phyloP scores from a whole-genome alignment of 2,888 invertebrate species.

The Amiota mariae region DNA sequence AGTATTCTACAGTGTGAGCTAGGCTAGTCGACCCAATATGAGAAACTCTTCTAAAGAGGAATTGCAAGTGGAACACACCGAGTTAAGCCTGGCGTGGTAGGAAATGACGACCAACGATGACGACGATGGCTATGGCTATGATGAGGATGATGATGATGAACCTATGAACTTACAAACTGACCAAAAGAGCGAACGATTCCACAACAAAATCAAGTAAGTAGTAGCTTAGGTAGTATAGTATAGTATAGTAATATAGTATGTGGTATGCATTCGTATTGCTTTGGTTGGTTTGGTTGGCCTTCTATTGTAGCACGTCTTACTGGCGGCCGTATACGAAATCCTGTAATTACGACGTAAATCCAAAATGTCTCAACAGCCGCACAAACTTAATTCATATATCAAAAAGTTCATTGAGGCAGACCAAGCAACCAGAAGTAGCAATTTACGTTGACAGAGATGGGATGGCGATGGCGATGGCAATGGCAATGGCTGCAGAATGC shows the following conservation, averaged over 20 bases:
- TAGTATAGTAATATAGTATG: too few species aligned
- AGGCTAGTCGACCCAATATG: conserved; percentile 5
- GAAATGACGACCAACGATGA: conserved; percentile 6
- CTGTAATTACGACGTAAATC: conserved; percentile 69
- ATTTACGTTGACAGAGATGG: conserved; percentile 1
- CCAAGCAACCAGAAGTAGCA: neutral
- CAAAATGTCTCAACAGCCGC: conserved; percentile 66
- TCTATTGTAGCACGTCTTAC: neutral
- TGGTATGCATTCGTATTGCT: neutral
- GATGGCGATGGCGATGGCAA: neutral
- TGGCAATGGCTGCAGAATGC: conserved; percentile 38
- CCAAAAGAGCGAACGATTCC: conserved; percentile 6
- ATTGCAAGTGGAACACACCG: conserved; percentile 34
- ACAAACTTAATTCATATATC: conserved; percentile 63
- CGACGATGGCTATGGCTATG: conserved; percentile 6
- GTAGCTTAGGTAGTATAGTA: too few species aligned
- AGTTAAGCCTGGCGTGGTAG: conserved; percentile 2
- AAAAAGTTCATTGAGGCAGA: conserved; percentile 54
- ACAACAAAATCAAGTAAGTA: too few species aligned
- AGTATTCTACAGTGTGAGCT: neutral
- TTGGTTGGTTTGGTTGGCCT: neutral
- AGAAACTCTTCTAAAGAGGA: conserved; percentile 38
- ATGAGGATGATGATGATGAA: too few species aligned
- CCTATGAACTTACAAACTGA: conserved; percentile 1
- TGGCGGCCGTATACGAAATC: conserved; percentile 51